A percentile compares a stretch with the other conserved stretches of the same genome.
These are phyloP conservation scores for Phoenicopterus ruber DNA, from an alignment of 2,113 vertebrate species.

Conservation along the genomic window DNA sequence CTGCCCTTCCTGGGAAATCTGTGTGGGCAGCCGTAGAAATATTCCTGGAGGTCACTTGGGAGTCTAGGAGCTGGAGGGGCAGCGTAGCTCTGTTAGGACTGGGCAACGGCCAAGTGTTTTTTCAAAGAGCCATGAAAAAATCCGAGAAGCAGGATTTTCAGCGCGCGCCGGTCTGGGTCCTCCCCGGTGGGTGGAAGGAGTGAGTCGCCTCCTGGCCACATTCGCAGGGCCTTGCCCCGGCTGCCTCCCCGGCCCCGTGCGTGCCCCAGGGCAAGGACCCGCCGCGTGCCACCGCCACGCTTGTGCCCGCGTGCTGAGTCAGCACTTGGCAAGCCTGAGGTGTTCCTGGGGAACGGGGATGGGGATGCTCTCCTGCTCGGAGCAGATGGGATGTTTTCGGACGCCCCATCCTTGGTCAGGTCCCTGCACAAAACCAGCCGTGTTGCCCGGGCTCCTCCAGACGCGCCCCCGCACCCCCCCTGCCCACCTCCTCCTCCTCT, in stretches of 20 bases:
- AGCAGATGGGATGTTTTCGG: not conserved
- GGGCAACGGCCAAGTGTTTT: not conserved
- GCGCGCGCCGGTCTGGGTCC: fast-evolving
- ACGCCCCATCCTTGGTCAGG: not conserved
- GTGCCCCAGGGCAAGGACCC: not conserved
- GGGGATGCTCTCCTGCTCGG: not conserved
- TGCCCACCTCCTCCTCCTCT: not conserved
- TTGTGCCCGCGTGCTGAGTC: not conserved
- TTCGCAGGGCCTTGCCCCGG: not conserved
- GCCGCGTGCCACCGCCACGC: fast-evolving
- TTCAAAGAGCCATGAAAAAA: not conserved
- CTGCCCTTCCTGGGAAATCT: not conserved
- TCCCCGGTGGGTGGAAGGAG: not conserved
- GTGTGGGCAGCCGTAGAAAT: slow-evolving; percentile 13
- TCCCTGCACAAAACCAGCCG: not conserved
- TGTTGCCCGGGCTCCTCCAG: not conserved
- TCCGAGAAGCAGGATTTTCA: not conserved
- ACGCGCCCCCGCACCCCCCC: not conserved
- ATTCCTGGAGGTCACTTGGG: not conserved
- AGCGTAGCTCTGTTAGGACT: not conserved
- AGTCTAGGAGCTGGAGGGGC: not conserved
- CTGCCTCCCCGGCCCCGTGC: fast-evolving
- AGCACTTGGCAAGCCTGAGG: not conserved
- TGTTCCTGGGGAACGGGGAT: not conserved
- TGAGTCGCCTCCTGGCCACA: fast-evolving